A percentile compares a stretch with the other conserved stretches of the same genome.
Conservation (phyloP, 1,140 invertebrate species). For the Trichonephila clavipes region DNA sequence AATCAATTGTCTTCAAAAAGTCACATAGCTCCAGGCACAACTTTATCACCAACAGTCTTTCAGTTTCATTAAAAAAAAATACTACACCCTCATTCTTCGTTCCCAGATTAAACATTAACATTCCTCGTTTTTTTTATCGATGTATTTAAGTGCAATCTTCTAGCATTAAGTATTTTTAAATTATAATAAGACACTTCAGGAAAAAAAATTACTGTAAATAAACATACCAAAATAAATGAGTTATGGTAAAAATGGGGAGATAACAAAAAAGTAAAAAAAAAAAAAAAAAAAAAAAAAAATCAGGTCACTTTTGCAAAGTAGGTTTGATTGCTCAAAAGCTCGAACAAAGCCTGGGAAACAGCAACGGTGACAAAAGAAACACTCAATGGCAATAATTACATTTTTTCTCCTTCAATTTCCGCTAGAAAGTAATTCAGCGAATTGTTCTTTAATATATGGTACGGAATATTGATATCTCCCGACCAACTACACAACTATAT, state of each 20-base stretch:
- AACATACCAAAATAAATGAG: not conserved
- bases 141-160: conserved; percentile 33
- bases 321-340: conserved; percentile 52
- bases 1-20: not conserved
- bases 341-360: conserved; percentile 68
- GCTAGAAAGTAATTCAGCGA: not conserved
- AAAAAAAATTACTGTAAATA: conserved; percentile 43
- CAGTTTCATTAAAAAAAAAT: not conserved
- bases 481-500: conserved; percentile 18
- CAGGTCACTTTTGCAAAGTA: conserved; percentile 46
- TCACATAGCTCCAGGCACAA: not conserved
- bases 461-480: not conserved
- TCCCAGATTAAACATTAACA: not conserved
- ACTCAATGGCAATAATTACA: conserved; percentile 57
- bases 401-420: conserved; percentile 48
- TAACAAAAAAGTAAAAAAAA: not conserved
- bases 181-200: conserved; percentile 50
- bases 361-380: conserved; percentile 46
- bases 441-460: conserved; percentile 24
- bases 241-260: conserved; percentile 26
- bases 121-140: not conserved
- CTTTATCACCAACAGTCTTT: not conserved
- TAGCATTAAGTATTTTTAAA: conserved; percentile 64
- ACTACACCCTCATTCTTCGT: not conserved
- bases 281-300: conserved; percentile 16